phyloP scores from a whole-genome alignment of 2,888 invertebrate genomes.

The Caenorhabditis macrosperma region DNA sequence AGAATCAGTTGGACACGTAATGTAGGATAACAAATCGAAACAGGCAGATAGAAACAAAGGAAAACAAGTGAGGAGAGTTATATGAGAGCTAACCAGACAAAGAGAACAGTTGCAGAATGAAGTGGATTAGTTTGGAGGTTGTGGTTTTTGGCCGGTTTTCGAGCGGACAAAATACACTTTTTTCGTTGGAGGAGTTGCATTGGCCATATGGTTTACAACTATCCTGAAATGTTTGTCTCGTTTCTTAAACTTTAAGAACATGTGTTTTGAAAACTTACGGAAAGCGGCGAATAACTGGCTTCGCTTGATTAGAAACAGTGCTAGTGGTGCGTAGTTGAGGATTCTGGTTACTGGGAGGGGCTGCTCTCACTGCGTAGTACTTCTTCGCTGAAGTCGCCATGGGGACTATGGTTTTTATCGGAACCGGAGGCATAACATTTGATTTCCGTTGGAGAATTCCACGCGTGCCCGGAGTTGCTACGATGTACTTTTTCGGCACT shows the following conservation, averaged over 20 bases:
- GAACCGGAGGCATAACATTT: too few species aligned
- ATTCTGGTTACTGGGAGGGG: too few species aligned
- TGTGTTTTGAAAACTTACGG: constrained; percentile 19
- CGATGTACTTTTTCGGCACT: not conserved
- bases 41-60: not conserved
- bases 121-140: not conserved
- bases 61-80: not conserved
- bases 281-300: not conserved
- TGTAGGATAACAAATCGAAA: not conserved
- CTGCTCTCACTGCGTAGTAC: constrained; percentile 23
- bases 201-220: too few species aligned
- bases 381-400: not conserved
- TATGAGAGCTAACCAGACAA: not conserved
- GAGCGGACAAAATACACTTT: constrained; percentile 30
- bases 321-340: too few species aligned
- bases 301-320: too few species aligned
- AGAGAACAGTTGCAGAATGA: not conserved
- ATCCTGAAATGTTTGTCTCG: too few species aligned
- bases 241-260: too few species aligned
- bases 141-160: constrained; percentile 22
- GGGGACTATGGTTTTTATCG: not conserved
- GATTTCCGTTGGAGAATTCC: too few species aligned
- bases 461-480: not conserved
- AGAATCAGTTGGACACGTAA: not conserved
- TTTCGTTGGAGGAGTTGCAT: not conserved